Evolutionary conservation across 2,888 invertebrate genomes (phyloP), one percentile per base, ranked within the genome.

Genomic region (Limnephilus lunatus): DNA sequence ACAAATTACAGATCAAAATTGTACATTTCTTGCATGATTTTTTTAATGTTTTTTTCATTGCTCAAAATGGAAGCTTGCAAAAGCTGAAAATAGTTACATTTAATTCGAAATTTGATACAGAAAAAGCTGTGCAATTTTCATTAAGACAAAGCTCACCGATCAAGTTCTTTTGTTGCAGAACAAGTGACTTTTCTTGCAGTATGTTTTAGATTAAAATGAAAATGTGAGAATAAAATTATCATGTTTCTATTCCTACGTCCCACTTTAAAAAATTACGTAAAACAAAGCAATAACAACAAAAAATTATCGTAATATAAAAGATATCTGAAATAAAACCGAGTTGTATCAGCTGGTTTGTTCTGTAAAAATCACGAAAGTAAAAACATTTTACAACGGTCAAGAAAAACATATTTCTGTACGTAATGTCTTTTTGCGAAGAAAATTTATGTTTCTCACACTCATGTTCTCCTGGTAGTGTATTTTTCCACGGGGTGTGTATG

Each of bases 401-500:
- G 68, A 9, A 68, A 68, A 68, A 68, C n/a, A 25, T 68, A n/a
- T 68, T 68, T n/a, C 68, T 68, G 68, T 25, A 68, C 68, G 9
- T 25, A 9, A 68, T 68, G 68, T 68, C n/a, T 68, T 68, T 68
- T 68, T 68, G 25, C n/a, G 68, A 68, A n/a, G n/a, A 25, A 68
- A 68, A 68, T n/a, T 68, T n/a, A 68, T 87, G 87, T 48, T 87
- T 31, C 53, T 30, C 53, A 19, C 48, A 30, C 53, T 83, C 53
- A 15, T 68, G 87, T 44, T 86, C 48, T 48, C 83, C 86, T n/a
- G 31, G 87, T 31, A 53, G 30, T 44, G 31, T 15, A 68, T 68
- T 30, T 83, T 32, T 68, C 68, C 68, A 68, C n/a, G 68, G 68
- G 9, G 68, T 25, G 31, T 44, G 31, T 48, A 14, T 48, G 31